Evolutionary conservation across 2,888 invertebrate genomes (phyloP).

Genomic region (Epinotia brunnichana): DNA sequence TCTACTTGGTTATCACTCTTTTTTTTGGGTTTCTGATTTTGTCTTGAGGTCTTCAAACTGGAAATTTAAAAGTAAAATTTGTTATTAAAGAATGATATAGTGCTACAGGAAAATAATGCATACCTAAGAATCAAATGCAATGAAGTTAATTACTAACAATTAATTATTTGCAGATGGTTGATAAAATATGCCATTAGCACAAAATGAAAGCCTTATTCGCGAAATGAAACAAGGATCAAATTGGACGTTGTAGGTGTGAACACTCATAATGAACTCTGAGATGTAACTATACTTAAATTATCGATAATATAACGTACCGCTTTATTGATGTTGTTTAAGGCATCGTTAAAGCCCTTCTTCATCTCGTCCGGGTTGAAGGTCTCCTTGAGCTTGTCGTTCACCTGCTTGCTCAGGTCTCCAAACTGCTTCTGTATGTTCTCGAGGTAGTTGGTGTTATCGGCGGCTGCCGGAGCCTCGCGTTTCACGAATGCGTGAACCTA

Average conservation of each 20-base stretch:
- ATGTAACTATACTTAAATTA: too few relatives aligned
- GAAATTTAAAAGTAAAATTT: background rate
- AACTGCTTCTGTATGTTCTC: constrained; percentile 52
- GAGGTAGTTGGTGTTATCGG: constrained; percentile 45
- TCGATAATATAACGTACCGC: constrained; percentile 52
- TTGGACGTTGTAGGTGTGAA: too few relatives aligned
- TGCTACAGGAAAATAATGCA: too few relatives aligned
- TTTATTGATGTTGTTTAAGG: constrained; percentile 52
- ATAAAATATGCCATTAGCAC: too few relatives aligned
- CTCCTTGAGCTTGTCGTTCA: constrained; percentile 48
- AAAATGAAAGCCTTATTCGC: too few relatives aligned
- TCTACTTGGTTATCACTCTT: background rate
- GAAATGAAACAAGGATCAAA: too few relatives aligned
- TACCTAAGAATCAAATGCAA: too few relatives aligned
- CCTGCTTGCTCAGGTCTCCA: constrained; percentile 46
- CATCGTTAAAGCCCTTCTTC: constrained; percentile 55
- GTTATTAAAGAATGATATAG: background rate
- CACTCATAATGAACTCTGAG: too few relatives aligned
- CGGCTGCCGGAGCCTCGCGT: constrained; percentile 62
- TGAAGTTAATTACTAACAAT: too few relatives aligned
- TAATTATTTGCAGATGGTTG: too few relatives aligned
- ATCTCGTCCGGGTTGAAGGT: constrained; percentile 57
- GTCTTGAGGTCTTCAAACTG: constrained; percentile 35
- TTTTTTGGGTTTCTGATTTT: constrained; percentile 19
- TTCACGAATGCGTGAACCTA: constrained; percentile 72